Conservation (phyloP, 2,113 vertebrate species). For the Lynx canadensis region DNA sequence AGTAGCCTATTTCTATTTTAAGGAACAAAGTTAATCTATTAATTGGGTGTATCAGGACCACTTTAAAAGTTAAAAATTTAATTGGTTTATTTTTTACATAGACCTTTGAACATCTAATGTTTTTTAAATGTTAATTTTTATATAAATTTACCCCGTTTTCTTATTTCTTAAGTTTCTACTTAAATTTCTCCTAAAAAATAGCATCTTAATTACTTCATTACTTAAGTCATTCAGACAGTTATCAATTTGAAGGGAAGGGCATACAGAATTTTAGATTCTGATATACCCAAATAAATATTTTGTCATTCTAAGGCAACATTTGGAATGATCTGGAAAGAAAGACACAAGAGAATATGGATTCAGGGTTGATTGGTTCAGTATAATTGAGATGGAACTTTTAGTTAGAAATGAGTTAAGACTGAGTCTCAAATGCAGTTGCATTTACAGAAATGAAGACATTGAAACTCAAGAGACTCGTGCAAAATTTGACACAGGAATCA, state of each 20-base stretch:
- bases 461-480: neutral
- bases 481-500: neutral
- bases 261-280: slow-evolving; percentile 43
- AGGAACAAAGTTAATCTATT: slow-evolving; percentile 66
- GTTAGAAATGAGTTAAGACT: neutral
- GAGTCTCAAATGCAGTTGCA: neutral
- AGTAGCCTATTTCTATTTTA: slow-evolving; percentile 63
- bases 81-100: slow-evolving; percentile 46
- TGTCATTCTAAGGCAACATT: slow-evolving; percentile 41
- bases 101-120: neutral
- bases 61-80: slow-evolving; percentile 51
- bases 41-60: slow-evolving; percentile 50
- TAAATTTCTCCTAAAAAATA: slow-evolving; percentile 34
- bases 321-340: slow-evolving; percentile 7
- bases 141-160: neutral
- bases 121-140: slow-evolving; percentile 51
- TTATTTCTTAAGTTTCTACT: slow-evolving; percentile 40
- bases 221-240: neutral
- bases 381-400: slow-evolving; percentile 7
- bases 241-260: slow-evolving; percentile 32
- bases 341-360: slow-evolving; percentile 37
- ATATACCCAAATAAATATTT: slow-evolving; percentile 40
- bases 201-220: neutral
- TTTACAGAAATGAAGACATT: slow-evolving; percentile 4
- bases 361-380: neutral